Evolutionary conservation across 2,888 invertebrate genomes (phyloP).

Genomic region (Barypeithes pellucidus): DNA sequence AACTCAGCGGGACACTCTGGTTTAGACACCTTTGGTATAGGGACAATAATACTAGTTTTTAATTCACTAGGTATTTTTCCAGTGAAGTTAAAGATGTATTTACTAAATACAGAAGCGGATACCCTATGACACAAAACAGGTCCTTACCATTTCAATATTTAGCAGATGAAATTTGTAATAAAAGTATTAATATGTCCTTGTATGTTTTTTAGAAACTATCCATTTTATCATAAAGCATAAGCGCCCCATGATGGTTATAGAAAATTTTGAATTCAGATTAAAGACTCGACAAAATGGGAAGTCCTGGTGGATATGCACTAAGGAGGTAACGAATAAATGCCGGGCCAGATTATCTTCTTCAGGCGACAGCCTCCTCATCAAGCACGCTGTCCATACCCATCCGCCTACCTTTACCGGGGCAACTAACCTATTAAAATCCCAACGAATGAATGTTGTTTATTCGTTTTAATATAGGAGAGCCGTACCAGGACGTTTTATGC

Average conservation of each 20-base stretch:
- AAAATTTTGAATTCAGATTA: constrained; percentile 56
- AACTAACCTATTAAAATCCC: constrained; percentile 18
- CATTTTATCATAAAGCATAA: constrained; percentile 55
- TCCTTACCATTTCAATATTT: no score
- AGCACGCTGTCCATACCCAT: constrained; percentile 28
- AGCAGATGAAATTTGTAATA: no score
- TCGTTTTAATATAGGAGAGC: neutral
- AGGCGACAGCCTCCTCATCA: constrained; percentile 29
- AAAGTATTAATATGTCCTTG: neutral
- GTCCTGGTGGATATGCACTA: constrained; percentile 58
- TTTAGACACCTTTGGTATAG: no score
- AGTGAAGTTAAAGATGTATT: no score
- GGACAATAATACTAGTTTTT: no score
- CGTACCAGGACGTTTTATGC: no score
- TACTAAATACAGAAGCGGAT: no score
- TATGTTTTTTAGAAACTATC: constrained; percentile 49
- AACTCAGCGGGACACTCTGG: no score
- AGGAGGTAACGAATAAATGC: constrained; percentile 53
- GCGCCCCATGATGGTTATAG: constrained; percentile 57
- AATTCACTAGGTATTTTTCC: no score
- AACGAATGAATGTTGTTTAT: constrained; percentile 16
- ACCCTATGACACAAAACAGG: no score
- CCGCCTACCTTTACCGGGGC: constrained; percentile 28
- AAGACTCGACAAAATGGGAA: constrained; percentile 51
- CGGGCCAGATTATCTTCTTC: constrained; percentile 40